Evolutionary conservation across 2,888 invertebrate species (phyloP).

Genomic region (Drosophila barbarae): DNA sequence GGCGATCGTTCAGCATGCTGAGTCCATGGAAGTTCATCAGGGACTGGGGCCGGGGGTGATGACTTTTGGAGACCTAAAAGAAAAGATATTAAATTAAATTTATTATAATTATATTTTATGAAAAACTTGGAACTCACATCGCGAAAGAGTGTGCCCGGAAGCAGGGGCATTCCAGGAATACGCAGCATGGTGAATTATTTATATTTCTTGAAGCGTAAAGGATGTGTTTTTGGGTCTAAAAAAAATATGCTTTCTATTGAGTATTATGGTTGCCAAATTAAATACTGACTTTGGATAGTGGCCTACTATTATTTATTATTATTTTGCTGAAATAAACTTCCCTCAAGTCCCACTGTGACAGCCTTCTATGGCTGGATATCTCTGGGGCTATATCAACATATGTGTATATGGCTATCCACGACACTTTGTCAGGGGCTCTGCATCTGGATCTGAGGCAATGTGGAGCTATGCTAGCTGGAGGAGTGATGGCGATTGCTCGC

Average conservation of each 20-base stretch:
- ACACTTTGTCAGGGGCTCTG: conserved; percentile 42
- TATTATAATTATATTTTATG: not conserved
- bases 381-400: conserved; percentile 30
- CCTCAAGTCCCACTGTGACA: conserved; percentile 5
- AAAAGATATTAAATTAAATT: not conserved
- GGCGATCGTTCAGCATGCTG: conserved; percentile 83
- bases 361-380: not conserved
- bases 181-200: conserved; percentile 80
- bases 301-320: not conserved
- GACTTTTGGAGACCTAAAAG: conserved; percentile 50
- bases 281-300: not conserved
- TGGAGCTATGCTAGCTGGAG: conserved; percentile 26
- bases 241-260: not conserved
- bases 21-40: conserved; percentile 83
- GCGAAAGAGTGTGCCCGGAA: conserved; percentile 86
- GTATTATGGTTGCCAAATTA: not conserved
- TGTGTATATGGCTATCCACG: conserved; percentile 40
- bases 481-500: conserved; percentile 68
- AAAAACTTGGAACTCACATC: conserved; percentile 81
- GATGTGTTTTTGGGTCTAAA: not conserved
- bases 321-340: not conserved
- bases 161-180: conserved; percentile 85
- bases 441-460: conserved; percentile 1
- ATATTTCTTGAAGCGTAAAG: not conserved
- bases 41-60: conserved; percentile 82